Base-by-base conservation (phyloP, 2,113 vertebrate species). In the Misgurnus anguillicaudatus region DNA sequence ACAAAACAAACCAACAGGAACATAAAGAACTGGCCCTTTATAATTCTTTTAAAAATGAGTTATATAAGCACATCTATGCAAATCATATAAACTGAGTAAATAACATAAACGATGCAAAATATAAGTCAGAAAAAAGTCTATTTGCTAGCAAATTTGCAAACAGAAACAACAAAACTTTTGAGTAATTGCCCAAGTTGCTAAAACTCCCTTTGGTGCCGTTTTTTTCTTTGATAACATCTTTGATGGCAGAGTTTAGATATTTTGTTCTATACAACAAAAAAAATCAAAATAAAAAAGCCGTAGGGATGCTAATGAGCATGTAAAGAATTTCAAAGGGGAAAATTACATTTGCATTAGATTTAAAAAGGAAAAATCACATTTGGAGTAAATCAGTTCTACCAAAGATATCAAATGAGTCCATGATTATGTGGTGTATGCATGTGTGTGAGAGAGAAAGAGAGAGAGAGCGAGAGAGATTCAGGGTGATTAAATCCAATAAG, bases 131-230 rank as follows among this genome's bases (percentile, higher is more conserved):
- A 79, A 79, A 48, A 47, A 58, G 57, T 57, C 71, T 64, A 55
- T 80, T 77, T 80, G 41, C 45, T 39, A 31, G 42, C 62, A 80
- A 80, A 80, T 38, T 48, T 76, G 75, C 38, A 41, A 45, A 75
- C 72, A 0, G 3, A 57, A 73, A 75, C 47, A 55, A 61, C 38
- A 72, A 48, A 80, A 83, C 41, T 66, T 68, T 8, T 48, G 53
- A 45, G 51, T 80, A 80, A 83, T 77, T 80, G 68, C 6, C 4
- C 73, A 80, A 80, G 82, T 83, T 77, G 78, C 17, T 31, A 64
- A 63, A 70, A 77, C 78, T 57, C 67, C 78, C 78, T 42, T 31
- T 61, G 82, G 82, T 77, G 67, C 21, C 64, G 55, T 38, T 51
- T 65, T n/a, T 31, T 48, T 36, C 66, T 38, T 63, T 36, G 68